phyloP scores from a whole-genome alignment of 2,797 vertebrate species.

The Sebastes cheni region DNA sequence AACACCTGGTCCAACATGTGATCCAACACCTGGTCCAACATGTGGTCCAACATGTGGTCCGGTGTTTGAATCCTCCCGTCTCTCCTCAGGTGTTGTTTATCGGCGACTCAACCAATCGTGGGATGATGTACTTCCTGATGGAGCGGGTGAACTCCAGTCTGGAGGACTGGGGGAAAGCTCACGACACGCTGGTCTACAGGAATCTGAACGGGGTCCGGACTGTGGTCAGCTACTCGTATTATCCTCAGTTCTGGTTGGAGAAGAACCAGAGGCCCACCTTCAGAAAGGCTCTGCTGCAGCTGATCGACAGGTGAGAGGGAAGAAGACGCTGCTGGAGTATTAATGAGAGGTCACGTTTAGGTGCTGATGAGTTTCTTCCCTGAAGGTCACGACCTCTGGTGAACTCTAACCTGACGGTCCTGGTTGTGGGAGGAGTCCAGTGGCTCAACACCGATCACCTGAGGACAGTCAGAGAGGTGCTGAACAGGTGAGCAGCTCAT shows the following conservation, averaged over 20 bases:
- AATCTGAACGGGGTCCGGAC: slow-evolving; percentile 89
- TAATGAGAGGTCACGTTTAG: neutral
- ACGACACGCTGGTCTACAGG: slow-evolving; percentile 86
- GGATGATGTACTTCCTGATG: slow-evolving; percentile 97
- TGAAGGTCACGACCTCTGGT: slow-evolving; percentile 89
- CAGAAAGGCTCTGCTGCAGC: slow-evolving; percentile 87
- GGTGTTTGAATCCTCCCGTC: neutral
- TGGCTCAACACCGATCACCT: slow-evolving; percentile 94
- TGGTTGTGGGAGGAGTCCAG: slow-evolving; percentile 96
- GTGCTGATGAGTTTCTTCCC: neutral
- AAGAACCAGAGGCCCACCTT: slow-evolving; percentile 86
- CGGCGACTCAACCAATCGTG: slow-evolving; percentile 96
- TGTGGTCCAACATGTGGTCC: neutral
- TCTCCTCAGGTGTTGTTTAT: slow-evolving; percentile 90
- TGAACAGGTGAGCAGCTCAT: slow-evolving; percentile 84
- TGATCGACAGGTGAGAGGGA: slow-evolving; percentile 87
- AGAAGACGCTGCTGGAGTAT: neutral
- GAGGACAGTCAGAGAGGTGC: slow-evolving; percentile 87
- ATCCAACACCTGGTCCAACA: neutral
- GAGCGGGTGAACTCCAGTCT: slow-evolving; percentile 92
- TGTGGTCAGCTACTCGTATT: slow-evolving; percentile 91
- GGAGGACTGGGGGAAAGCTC: slow-evolving; percentile 92
- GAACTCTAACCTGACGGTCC: slow-evolving; percentile 88
- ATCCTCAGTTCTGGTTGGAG: slow-evolving; percentile 94
- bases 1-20: no score